Percentiles rank a stretch among this genome's conserved stretches.
Evolutionary conservation across 2,888 invertebrate species (phyloP).

Genomic region (Drosophila histrio): DNA sequence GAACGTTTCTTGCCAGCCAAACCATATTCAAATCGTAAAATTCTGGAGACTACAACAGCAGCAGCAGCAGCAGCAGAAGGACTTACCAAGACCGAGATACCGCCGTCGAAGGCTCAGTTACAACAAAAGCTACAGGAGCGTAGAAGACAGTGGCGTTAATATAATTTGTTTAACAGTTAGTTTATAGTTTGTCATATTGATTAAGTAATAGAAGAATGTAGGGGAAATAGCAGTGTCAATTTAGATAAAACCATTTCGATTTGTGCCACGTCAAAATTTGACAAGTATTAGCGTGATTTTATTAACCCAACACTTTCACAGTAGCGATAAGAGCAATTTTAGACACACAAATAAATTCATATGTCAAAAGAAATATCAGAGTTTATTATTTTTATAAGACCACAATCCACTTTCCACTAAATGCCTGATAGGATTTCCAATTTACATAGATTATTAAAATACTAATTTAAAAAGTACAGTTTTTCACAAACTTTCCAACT

Average conservation of each 20-base stretch:
- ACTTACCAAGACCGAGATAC: not conserved
- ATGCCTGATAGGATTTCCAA: no score
- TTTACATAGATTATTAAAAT: no score
- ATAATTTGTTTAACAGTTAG: not conserved
- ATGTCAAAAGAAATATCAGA: not conserved
- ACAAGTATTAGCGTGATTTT: not conserved
- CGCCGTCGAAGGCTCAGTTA: constrained; percentile 26
- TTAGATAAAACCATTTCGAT: constrained; percentile 1
- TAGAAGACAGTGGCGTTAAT: constrained; percentile 37
- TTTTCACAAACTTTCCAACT: no score
- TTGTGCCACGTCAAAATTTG: not conserved
- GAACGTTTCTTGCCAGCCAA: not conserved
- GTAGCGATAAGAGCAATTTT: not conserved
- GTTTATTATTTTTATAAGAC: no score
- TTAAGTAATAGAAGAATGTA: not conserved
- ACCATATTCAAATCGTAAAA: not conserved
- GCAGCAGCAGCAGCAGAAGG: not conserved
- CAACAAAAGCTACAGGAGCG: constrained; percentile 23
- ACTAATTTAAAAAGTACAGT: no score
- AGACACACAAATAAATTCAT: not conserved
- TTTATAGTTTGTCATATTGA: constrained; percentile 1
- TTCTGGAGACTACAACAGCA: not conserved
- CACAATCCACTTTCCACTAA: no score
- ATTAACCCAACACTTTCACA: not conserved
- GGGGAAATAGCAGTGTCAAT: not conserved